Evolutionary conservation across 2,888 invertebrate species (phyloP).

Genomic region (Ormyrus labotus): DNA sequence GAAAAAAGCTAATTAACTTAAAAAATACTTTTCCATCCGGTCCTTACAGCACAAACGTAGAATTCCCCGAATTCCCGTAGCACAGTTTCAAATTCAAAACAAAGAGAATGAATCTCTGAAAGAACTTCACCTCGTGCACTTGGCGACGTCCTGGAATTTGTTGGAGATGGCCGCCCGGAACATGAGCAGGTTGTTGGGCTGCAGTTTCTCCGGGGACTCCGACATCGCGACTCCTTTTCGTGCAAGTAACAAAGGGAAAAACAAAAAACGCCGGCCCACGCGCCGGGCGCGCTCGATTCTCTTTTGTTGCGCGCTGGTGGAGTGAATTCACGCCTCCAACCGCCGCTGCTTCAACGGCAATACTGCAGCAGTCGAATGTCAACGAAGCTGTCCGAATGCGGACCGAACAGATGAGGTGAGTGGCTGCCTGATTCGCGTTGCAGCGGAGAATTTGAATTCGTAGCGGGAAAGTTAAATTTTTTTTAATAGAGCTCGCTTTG

Average conservation of each 20-base stretch:
- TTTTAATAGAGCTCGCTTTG: no score
- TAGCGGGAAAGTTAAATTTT: no score
- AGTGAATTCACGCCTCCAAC: background rate
- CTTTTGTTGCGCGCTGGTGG: no score
- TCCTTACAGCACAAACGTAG: no score
- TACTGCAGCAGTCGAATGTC: no score
- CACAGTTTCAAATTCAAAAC: background rate
- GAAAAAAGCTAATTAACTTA: no score
- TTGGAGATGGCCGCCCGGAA: conserved; percentile 65
- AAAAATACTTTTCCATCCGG: no score
- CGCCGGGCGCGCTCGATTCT: background rate
- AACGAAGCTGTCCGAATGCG: no score
- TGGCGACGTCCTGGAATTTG: conserved; percentile 63
- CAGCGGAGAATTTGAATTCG: no score
- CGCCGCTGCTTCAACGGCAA: conserved; percentile 12
- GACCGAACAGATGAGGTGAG: no score
- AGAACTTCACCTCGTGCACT: conserved; percentile 67
- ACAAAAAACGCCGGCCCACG: background rate
- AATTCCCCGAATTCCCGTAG: no score
- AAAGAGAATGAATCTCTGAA: background rate
- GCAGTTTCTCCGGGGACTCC: conserved; percentile 26
- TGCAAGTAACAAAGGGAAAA: background rate
- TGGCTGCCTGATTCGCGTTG: no score
- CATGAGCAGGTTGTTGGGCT: conserved; percentile 62
- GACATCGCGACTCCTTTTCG: conserved; percentile 19